These are phyloP conservation scores for Lophura swinhoii DNA, from an alignment of 2,797 vertebrate genomes.

Conservation along the genomic window DNA sequence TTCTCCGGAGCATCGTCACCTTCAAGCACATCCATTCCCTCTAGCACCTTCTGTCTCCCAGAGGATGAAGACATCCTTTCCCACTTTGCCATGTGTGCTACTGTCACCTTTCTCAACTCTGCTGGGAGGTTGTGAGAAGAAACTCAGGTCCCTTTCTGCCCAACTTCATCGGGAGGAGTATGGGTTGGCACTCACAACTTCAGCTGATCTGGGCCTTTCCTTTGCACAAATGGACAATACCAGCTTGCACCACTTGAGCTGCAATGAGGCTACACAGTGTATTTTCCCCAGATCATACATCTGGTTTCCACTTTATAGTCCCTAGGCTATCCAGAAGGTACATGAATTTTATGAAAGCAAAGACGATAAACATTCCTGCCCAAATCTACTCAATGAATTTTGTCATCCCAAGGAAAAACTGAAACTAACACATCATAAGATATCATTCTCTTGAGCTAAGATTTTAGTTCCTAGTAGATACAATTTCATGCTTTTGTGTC, in stretches of 20 bases:
- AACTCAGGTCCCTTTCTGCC: background rate
- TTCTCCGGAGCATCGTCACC: background rate
- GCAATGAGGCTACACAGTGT: background rate
- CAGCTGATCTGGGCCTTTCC: background rate
- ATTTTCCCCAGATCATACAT: fast-evolving
- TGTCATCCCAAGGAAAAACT: background rate
- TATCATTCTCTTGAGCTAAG: background rate
- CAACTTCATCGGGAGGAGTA: background rate
- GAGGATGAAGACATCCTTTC: background rate
- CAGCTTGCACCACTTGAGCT: background rate
- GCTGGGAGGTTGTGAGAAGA: background rate
- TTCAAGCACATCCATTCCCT: background rate
- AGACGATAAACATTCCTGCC: background rate
- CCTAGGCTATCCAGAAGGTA: background rate
- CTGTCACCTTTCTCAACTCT: background rate
- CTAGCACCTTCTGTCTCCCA: background rate
- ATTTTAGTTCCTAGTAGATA: background rate
- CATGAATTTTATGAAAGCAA: background rate
- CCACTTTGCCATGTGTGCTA: background rate
- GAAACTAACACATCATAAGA: background rate
- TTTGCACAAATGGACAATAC: fast-evolving
- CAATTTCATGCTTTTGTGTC: background rate
- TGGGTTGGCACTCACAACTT: background rate
- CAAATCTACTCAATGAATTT: background rate
- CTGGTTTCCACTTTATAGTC: background rate